Evolutionary conservation across 1,140 invertebrate genomes (phyloP).

Genomic region (Heterodera schachtii): DNA sequence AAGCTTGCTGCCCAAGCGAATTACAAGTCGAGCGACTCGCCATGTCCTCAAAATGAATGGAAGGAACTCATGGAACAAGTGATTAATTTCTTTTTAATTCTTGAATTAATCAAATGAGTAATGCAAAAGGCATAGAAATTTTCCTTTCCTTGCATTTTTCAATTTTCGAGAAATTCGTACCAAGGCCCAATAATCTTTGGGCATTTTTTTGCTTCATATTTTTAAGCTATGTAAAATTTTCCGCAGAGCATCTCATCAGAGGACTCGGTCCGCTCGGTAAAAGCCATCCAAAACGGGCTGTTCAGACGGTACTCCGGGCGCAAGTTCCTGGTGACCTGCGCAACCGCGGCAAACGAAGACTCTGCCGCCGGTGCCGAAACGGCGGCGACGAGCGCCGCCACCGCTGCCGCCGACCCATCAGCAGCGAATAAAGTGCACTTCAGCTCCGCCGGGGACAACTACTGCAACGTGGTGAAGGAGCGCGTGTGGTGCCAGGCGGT

Average conservation of each 20-base stretch:
- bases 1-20: neutral
- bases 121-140: no score
- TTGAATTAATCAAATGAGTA: no score
- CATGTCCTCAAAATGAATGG: slow-evolving; percentile 18
- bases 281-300: slow-evolving; percentile 8
- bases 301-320: neutral
- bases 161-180: neutral
- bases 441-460: slow-evolving; percentile 25
- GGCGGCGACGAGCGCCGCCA: neutral
- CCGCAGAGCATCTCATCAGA: slow-evolving; percentile 20
- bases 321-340: slow-evolving; percentile 10
- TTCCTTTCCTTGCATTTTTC: no score
- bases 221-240: no score
- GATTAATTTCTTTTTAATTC: no score
- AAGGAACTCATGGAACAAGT: slow-evolving; percentile 23
- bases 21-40: slow-evolving; percentile 18
- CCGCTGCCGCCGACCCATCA: neutral
- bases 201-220: no score
- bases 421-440: slow-evolving; percentile 21
- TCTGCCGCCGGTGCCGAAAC: neutral
- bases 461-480: slow-evolving; percentile 22
- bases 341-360: neutral
- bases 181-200: no score
- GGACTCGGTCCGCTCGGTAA: neutral
- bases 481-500: slow-evolving; percentile 26